Evolutionary conservation across 1,140 invertebrate genomes (phyloP), one percentile per base, ranked within the genome.

Genomic region (Asobara japonica): DNA sequence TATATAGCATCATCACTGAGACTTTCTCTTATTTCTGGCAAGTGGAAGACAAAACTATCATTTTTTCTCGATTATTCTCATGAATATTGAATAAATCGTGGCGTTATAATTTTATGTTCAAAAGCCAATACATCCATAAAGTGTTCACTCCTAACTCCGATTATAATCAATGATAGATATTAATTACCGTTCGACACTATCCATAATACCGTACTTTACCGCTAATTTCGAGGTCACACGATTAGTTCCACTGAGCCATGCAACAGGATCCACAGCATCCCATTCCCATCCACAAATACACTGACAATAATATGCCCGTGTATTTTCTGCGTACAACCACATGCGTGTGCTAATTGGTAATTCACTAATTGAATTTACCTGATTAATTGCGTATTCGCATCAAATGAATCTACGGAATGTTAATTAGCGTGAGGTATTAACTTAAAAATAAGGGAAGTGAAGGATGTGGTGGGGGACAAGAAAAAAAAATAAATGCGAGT

Each of bases 321-420:
- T 36, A 56, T 56, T 56, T 56, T 41, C 38, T 45, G 65, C 38
- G 64, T 51, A 61, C 69, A 27, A 64, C 60, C 77, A 76, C 76
- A 77, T 78, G 74, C 77, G 78, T n/a, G n/a, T 79, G 71, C 79
- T 83, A 83, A 85, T 85, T 81, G 82, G 76, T 82, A 80, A 84
- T 84, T 81, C 79, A 77, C 81, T 83, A 83, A 84, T 84, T 85
- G 82, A 85, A 84, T 83, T 72, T 74, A 74, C 62, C 78, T 83
- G 81, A 84, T 84, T 84, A 84, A 84, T 84, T 78, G 80, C 80
- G 65, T 75, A 83, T 81, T 73, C 76, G 78, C 76, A 74, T 79
- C 77, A 83, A 80, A 80, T 84, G 82, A 85, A 83, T 82, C 81
- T 75, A 68, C 65, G 80, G 78, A 82, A 83, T 82, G 80, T 83